A percentile compares a stretch with the other conserved stretches of the same genome.
Conservation (phyloP, 2,113 vertebrate species). For the Cavia aperea region DNA sequence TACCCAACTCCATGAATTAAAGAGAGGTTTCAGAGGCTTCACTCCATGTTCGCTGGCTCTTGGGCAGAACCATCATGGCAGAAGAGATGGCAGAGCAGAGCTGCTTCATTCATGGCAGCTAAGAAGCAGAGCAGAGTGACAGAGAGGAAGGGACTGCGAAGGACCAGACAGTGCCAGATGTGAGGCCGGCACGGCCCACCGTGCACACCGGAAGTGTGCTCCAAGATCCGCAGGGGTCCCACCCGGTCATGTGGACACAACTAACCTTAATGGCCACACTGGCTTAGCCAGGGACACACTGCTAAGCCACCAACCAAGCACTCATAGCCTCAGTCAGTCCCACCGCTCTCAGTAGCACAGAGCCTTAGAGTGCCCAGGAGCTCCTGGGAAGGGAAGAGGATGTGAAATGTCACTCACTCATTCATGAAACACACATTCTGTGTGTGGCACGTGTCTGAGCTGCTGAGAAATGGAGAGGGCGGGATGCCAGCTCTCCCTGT, state of each 20-base stretch:
- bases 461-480: background rate
- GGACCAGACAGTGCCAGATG: background rate
- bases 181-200: background rate
- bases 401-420: fast-evolving
- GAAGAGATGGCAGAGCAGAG: background rate
- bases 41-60: background rate
- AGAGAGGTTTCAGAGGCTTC: background rate
- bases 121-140: background rate
- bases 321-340: fast-evolving
- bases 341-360: fast-evolving
- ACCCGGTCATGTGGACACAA: background rate
- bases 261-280: background rate
- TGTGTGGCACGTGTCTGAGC: too few species aligned
- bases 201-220: background rate
- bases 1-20: too few species aligned
- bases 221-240: too few species aligned
- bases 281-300: too few species aligned
- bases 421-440: fast-evolving
- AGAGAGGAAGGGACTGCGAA: background rate
- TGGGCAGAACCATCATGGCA: background rate
- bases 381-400: background rate
- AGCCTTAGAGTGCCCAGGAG: background rate
- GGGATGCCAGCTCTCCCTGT: fast-evolving
- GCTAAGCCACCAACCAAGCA: background rate
- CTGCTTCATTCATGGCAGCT: background rate